Base-by-base conservation (phyloP, 2,797 vertebrate genomes). In the Eulemur mongoz region DNA sequence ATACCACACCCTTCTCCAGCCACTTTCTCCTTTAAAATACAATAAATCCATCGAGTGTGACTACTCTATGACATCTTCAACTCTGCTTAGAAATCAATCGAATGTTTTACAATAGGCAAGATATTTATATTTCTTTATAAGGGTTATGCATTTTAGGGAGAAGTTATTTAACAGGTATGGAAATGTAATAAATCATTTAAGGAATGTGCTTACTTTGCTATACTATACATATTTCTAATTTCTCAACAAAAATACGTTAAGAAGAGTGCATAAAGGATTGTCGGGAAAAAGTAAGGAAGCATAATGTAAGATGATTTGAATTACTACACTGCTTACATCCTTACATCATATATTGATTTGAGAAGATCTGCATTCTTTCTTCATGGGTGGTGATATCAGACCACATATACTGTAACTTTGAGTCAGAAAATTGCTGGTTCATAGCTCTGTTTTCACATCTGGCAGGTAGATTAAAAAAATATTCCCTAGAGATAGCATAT, bases 401-500 rank as follows among this genome's bases (percentile, higher is more conserved):
- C 20, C 27, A 67, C 3, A 25, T 1, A 67, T 22, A 48, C 45
- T 38, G 0, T 61, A 35, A 70, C 30, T 94, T 22, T 70, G 35
- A 94, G 30, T 65, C 38, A 38, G 48, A 65, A 85, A 67, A 84
- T n/a, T 72, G 27, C n/a, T 95, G 67, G 17, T 78, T 85, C 65
- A 48, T 54, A 87, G 95, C 43, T 95, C 48, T 78, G 35, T 15
- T 75, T 94, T 81, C 80, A 94, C 95, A 96, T 88, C 93, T 98
- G 96, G 80, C 23, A 89, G 75, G 54, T 70, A 59, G 50, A 70
- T 87, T 82, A n/a, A 45, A 91, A 30, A 84, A n/a, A 45, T 22
- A 87, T 75, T 95, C 94, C 95, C 86, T 52, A 59, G 95, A 97
- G 91, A 78, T 4, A 85, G 45, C 83, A 96, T 93, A 89, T 97